Conservation (phyloP, 2,113 vertebrate species). For the Dicrurus megarhynchus region DNA sequence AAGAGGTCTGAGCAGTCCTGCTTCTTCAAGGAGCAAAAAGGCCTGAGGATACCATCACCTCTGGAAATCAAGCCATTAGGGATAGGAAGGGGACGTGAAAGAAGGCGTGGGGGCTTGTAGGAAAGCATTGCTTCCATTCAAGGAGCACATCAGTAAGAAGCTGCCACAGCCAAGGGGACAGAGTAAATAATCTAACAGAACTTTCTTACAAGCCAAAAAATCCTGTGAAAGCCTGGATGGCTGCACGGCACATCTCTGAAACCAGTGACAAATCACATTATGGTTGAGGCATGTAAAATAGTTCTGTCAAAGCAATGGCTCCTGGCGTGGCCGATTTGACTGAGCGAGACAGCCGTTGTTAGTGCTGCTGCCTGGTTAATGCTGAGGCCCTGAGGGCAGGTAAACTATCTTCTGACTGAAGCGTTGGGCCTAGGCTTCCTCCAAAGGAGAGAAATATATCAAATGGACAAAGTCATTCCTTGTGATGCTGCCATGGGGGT, state of each 20-base stretch:
- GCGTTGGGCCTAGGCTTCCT: background rate
- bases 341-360: background rate
- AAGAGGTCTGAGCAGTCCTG: background rate
- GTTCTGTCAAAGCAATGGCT: background rate
- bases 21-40: background rate
- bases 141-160: background rate
- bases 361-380: background rate
- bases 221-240: background rate
- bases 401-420: background rate
- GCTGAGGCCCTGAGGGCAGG: background rate
- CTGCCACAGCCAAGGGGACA: background rate
- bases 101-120: background rate
- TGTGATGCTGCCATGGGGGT: rapidly evolving
- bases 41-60: background rate
- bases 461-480: background rate
- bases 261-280: constrained; percentile 22
- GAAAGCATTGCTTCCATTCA: background rate
- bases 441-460: background rate
- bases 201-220: background rate
- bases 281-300: background rate
- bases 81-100: background rate
- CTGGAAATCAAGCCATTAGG: background rate
- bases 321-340: rapidly evolving
- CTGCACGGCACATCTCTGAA: background rate
- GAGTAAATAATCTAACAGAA: background rate